A percentile compares a stretch with the other conserved stretches of the same genome.
Evolutionary conservation across 2,797 vertebrate species (phyloP).

Genomic region (Bufotes viridis): DNA sequence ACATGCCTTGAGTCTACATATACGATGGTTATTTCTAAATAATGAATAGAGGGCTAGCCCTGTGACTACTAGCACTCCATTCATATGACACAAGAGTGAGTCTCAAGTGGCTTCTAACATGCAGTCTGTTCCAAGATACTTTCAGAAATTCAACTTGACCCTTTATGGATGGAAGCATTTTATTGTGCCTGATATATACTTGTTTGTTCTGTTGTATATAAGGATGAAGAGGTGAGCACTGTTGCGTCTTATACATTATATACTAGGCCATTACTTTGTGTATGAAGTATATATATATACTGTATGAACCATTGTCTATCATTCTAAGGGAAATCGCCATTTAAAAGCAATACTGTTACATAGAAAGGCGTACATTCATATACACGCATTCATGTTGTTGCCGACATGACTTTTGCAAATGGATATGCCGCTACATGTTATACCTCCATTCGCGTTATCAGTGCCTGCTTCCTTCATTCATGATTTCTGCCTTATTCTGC

Average conservation of each 20-base stretch:
- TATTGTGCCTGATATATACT: constrained; percentile 18
- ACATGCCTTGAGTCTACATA: neutral
- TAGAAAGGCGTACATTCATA: neutral
- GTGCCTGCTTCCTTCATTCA: constrained; percentile 21
- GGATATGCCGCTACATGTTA: neutral
- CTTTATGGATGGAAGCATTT: neutral
- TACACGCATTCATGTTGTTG: constrained; percentile 1
- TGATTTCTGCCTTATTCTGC: constrained; percentile 37
- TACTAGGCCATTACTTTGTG: neutral
- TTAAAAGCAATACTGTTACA: constrained; percentile 38
- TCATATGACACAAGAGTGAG: neutral
- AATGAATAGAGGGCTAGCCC: neutral
- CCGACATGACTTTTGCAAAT: neutral
- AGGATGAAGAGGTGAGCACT: constrained; percentile 40
- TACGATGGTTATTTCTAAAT: neutral
- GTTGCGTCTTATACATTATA: constrained; percentile 37
- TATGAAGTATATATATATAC: neutral
- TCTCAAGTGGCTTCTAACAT: neutral
- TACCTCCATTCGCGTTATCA: constrained; percentile 6
- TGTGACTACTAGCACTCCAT: neutral
- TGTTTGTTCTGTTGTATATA: constrained; percentile 30
- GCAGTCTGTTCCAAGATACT: constrained; percentile 10
- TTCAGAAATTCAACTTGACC: constrained; percentile 6
- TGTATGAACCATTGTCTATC: neutral
- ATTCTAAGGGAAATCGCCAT: neutral